Evolutionary conservation across 1,140 invertebrate genomes (phyloP).

Genomic region (Leptoteleia sp.): DNA sequence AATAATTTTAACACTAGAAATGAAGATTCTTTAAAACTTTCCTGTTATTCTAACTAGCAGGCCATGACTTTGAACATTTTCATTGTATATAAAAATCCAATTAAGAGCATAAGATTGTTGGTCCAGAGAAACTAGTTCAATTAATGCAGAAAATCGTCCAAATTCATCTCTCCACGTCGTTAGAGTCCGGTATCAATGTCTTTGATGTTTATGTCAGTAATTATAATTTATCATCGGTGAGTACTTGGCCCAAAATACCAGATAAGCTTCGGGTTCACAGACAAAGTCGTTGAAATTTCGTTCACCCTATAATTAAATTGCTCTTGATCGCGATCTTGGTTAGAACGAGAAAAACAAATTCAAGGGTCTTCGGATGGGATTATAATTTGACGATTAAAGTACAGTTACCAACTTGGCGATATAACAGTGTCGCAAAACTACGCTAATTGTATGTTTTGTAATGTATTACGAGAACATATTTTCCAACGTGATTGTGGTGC

Average conservation of each 20-base stretch:
- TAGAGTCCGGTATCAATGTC: constrained; percentile 1
- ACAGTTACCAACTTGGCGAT: constrained; percentile 42
- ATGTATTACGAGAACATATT: constrained; percentile 45
- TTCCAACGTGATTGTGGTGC: constrained; percentile 24
- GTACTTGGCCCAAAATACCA: constrained; percentile 64
- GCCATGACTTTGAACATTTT: neutral
- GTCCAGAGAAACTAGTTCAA: constrained; percentile 8
- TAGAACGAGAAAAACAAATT: constrained; percentile 3
- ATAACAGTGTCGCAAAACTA: constrained; percentile 33
- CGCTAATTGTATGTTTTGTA: constrained; percentile 53
- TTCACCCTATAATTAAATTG: constrained; percentile 49
- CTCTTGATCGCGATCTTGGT: constrained; percentile 9
- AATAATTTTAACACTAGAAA: too few relatives aligned
- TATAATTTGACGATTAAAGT: constrained; percentile 49
- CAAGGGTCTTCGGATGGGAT: constrained; percentile 16
- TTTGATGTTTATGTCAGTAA: constrained; percentile 49
- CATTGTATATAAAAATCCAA: neutral
- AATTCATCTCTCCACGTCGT: neutral
- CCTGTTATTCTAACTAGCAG: neutral
- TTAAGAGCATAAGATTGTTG: neutral
- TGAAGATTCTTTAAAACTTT: too few relatives aligned
- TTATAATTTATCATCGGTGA: constrained; percentile 64
- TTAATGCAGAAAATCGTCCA: constrained; percentile 7
- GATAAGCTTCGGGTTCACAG: constrained; percentile 26
- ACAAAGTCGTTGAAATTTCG: constrained; percentile 54